phyloP scores from a whole-genome alignment of 2,797 vertebrate genomes.

The Tenualosa ilisha region DNA sequence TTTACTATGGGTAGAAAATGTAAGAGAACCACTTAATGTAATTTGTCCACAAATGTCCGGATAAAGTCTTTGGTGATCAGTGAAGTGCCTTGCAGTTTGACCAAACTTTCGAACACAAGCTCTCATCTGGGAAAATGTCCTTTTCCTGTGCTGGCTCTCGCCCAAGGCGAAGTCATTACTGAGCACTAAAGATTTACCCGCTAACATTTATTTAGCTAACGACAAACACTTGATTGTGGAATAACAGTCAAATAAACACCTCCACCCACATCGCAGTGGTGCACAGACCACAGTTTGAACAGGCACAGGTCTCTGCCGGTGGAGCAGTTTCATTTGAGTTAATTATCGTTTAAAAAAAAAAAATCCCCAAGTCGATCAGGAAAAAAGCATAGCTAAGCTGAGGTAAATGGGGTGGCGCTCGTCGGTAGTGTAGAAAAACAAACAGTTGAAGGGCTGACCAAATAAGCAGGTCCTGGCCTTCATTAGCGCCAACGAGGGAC shows the following conservation, averaged over 20 bases:
- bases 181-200: conserved; percentile 23
- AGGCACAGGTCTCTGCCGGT: conserved; percentile 38
- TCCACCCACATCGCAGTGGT: conserved; percentile 44
- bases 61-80: background rate
- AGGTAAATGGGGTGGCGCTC: conserved; percentile 38
- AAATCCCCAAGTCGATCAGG: conserved; percentile 39
- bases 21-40: background rate
- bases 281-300: conserved; percentile 36
- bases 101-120: background rate
- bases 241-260: conserved; percentile 48
- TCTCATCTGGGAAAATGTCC: background rate
- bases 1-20: background rate
- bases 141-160: background rate
- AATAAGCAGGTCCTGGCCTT: conserved; percentile 47
- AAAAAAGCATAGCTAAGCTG: conserved; percentile 16
- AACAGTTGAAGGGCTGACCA: conserved; percentile 42
- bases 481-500: conserved; percentile 42
- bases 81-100: background rate
- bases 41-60: background rate
- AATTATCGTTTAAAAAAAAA: conserved; percentile 43
- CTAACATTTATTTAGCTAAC: conserved; percentile 51
- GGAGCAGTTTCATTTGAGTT: conserved; percentile 40
- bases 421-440: conserved; percentile 47
- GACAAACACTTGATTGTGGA: conserved; percentile 38
- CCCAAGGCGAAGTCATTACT: conserved; percentile 10